phyloP scores from a whole-genome alignment of 2,113 vertebrate species.

The Sander vitreus region DNA sequence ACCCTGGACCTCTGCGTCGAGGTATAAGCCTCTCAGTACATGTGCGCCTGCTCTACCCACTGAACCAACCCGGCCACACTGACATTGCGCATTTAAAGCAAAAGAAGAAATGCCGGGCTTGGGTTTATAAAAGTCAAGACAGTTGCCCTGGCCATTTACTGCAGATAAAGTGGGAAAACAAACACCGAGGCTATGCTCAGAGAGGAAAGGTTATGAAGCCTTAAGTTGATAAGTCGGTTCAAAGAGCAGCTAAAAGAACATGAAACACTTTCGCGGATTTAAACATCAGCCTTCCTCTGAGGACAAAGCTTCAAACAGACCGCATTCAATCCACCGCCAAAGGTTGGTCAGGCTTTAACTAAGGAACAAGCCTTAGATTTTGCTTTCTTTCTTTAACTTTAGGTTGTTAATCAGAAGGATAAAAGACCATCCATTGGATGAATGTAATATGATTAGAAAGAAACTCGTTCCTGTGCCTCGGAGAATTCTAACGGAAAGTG shows the following conservation, averaged over 20 bases:
- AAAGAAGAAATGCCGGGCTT: background rate
- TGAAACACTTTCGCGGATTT: background rate
- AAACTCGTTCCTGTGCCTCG: background rate
- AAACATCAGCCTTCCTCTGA: conserved; percentile 3
- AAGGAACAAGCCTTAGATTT: background rate
- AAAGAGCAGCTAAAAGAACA: background rate
- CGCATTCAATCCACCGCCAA: background rate
- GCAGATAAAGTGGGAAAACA: conserved; percentile 2
- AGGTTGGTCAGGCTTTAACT: background rate
- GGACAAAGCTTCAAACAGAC: conserved; percentile 29
- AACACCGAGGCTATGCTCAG: background rate
- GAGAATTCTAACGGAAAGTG: background rate
- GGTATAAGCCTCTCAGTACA: too few species aligned
- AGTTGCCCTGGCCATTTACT: background rate
- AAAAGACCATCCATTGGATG: background rate
- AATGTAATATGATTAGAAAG: background rate
- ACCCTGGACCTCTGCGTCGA: too few species aligned
- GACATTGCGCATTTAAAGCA: background rate
- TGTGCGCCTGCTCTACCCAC: too few species aligned
- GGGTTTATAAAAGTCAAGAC: background rate
- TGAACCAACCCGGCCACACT: too few species aligned
- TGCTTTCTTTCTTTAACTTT: background rate
- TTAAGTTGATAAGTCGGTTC: conserved; percentile 9
- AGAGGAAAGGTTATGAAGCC: background rate
- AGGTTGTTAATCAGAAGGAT: conserved; percentile 10